phyloP scores from a whole-genome alignment of 53 echinoderm and acorn worm genomes.

The Hippasteria phrygiana region DNA sequence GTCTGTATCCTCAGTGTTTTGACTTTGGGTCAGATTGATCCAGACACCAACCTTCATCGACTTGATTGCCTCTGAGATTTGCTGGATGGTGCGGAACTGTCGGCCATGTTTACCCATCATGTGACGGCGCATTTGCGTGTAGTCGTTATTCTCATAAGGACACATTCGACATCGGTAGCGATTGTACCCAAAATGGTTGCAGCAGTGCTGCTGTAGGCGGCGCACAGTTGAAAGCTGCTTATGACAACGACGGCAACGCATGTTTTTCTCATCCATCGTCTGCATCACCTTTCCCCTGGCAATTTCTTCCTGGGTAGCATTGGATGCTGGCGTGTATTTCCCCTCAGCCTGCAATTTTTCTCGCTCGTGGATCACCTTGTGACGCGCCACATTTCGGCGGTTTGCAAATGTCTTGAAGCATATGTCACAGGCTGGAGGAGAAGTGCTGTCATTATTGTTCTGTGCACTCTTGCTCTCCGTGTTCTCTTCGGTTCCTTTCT shows the following conservation, averaged over 20 bases:
- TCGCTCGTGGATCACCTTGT: conserved; percentile 87
- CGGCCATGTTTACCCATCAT: conserved; percentile 96
- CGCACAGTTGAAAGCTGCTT: conserved; percentile 87
- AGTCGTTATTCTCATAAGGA: conserved; percentile 91
- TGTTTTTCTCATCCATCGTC: conserved; percentile 94
- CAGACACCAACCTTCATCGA: conserved; percentile 97
- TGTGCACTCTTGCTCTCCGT: conserved; percentile 58
- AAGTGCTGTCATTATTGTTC: conserved; percentile 63
- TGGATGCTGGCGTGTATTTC: conserved; percentile 47
- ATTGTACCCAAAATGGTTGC: conserved; percentile 95
- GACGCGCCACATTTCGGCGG: conserved; percentile 86
- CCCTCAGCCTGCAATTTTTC: conserved; percentile 66
- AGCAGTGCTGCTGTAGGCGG: conserved; percentile 88
- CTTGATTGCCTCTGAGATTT: conserved; percentile 90
- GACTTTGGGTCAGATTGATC: conserved; percentile 83
- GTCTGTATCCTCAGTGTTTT: conserved; percentile 56
- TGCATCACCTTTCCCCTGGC: conserved; percentile 81
- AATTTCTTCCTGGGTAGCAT: conserved; percentile 76
- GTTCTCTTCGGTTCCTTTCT: conserved; percentile 48
- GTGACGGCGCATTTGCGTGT: conserved; percentile 95
- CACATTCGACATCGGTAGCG: conserved; percentile 90
- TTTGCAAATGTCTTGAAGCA: conserved; percentile 93
- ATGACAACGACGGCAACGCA: conserved; percentile 86
- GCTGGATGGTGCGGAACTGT: conserved; percentile 90
- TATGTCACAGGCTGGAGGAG: conserved; percentile 82